Base-by-base conservation (phyloP, 1,140 invertebrate species). In the Riptortus pedestris region DNA sequence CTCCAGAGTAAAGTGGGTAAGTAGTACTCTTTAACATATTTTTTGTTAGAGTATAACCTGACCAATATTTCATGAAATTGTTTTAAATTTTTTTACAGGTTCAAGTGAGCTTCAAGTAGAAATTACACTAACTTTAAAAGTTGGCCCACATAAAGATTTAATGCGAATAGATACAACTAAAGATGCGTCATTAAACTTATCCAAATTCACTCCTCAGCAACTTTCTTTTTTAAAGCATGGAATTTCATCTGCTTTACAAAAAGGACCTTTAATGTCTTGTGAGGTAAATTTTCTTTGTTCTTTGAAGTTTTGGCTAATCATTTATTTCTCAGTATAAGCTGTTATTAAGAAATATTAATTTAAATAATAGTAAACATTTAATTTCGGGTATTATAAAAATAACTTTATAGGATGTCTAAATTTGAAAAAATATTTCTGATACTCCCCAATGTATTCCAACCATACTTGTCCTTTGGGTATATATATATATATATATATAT, bases 1-100 rank as follows among this genome's bases (percentile, higher is more conserved):
- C 67, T 84, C 0, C 80, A 90, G 68, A 82, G 85, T 67, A 85
- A 80, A 70, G 83, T 96, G 29, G 83, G 79, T 61, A 76, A 75
- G 69, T 2, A n/a, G 27, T 3, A 18, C 7, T 38, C 18, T 52
- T 52, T 11, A 52, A 18, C 16, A 11, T 52, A 52, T 52, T 18
- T n/a, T n/a, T n/a, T n/a, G n/a, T n/a, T n/a, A n/a, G n/a, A n/a
- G n/a, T n/a, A n/a, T n/a, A n/a, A n/a, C n/a, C n/a, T n/a, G n/a
- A n/a, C n/a, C n/a, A n/a, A n/a, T n/a, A n/a, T n/a, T n/a, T 31
- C 0, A 26, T 55, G 16, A n/a, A 63, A 14, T 24, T 57, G 51
- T 29, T 51, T 63, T 27, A 43, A n/a, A 4, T 33, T 63, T 2
- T 47, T 47, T 66, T 64, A 38, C 61, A 69, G 70, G 67, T n/a